Evolutionary conservation across 2,797 vertebrate genomes (phyloP).

Genomic region (Acanthornis magna): DNA sequence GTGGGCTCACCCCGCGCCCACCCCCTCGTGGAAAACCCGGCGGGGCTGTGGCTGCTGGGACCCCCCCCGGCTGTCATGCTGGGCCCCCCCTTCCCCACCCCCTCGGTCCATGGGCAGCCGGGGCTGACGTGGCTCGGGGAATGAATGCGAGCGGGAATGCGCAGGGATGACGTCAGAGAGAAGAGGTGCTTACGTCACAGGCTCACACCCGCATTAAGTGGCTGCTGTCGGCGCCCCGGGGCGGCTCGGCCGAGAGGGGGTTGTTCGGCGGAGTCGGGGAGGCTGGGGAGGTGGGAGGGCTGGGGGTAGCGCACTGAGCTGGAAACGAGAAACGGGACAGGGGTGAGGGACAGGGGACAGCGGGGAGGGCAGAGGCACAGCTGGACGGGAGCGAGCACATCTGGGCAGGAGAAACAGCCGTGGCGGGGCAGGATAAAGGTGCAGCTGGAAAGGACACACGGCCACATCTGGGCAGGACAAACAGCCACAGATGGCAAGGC

Average conservation of each 20-base stretch:
- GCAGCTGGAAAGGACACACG: neutral
- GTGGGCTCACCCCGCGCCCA: neutral
- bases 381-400: no score
- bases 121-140: neutral
- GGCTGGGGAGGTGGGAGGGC: constrained; percentile 86
- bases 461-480: neutral
- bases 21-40: neutral
- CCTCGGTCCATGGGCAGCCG: constrained; percentile 28
- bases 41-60: rapidly evolving
- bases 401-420: no score
- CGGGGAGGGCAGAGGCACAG: neutral
- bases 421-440: neutral
- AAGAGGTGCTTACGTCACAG: constrained; percentile 77
- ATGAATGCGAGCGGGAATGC: neutral
- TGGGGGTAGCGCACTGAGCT: constrained; percentile 87
- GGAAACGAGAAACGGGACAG: constrained; percentile 79
- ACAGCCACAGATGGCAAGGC: neutral
- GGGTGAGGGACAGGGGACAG: constrained; percentile 58
- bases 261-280: constrained; percentile 83
- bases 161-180: constrained; percentile 62
- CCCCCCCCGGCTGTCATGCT: neutral
- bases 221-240: constrained; percentile 78
- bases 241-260: constrained; percentile 78
- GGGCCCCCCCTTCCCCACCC: neutral
- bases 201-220: constrained; percentile 91